Percentiles rank a stretch among this genome's conserved stretches.
These are phyloP conservation scores for Prionailurus bengalensis DNA, from an alignment of 2,113 vertebrate genomes.

Conservation along the genomic window DNA sequence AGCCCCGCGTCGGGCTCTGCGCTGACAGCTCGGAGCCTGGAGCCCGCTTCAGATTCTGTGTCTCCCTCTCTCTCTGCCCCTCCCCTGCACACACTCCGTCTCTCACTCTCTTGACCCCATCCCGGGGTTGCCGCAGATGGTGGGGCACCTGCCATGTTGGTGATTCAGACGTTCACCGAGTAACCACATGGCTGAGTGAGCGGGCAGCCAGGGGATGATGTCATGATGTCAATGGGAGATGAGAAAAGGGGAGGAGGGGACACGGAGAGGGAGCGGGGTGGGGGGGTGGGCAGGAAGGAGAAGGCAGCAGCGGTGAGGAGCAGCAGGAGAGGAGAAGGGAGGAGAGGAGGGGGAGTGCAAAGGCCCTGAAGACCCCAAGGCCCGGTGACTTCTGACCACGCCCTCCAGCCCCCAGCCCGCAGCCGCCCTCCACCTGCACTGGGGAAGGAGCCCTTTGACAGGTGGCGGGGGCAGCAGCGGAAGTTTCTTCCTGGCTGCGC, in stretches of 20 bases:
- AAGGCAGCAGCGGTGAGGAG: neutral
- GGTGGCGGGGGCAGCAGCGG: neutral
- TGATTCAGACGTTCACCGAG: neutral
- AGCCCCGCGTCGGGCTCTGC: too few species aligned
- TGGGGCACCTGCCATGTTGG: neutral
- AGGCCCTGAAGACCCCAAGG: neutral
- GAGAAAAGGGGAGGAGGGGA: neutral
- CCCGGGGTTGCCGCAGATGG: accelerated
- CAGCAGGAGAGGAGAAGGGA: neutral
- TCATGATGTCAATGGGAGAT: neutral
- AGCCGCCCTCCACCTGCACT: accelerated
- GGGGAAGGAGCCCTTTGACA: neutral
- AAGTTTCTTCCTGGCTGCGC: neutral
- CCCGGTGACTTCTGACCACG: neutral
- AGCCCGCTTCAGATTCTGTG: too few species aligned
- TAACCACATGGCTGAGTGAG: accelerated
- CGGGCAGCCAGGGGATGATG: neutral
- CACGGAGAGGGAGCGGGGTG: accelerated
- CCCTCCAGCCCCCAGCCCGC: neutral
- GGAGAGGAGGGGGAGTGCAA: accelerated
- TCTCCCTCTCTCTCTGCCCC: too few species aligned
- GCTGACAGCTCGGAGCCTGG: too few species aligned
- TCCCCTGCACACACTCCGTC: too few species aligned
- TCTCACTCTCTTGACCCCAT: too few species aligned
- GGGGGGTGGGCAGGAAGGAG: neutral